Conservation (phyloP, 2,888 invertebrate genomes). For the Zaprionus bogoriensis region DNA sequence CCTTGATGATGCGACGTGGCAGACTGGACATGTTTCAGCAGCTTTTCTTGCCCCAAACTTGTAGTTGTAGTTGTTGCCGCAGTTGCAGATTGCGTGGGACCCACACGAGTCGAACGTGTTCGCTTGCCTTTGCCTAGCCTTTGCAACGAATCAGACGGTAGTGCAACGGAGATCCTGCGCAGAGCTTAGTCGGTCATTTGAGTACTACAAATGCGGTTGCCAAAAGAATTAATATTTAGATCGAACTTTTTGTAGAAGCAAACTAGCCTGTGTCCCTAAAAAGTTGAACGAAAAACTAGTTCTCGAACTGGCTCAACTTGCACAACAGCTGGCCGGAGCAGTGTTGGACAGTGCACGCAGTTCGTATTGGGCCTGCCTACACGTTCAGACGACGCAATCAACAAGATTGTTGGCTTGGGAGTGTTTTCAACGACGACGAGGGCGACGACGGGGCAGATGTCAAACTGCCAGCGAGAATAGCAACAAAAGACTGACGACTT, state of each 20-base stretch:
- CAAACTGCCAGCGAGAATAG: slow-evolving; percentile 39
- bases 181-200: background rate
- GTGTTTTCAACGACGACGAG: slow-evolving; percentile 14
- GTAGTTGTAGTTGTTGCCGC: slow-evolving; percentile 17
- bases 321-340: slow-evolving; percentile 39
- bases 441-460: slow-evolving; percentile 13
- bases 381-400: slow-evolving; percentile 23
- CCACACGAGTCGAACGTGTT: background rate
- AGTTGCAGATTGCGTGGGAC: slow-evolving; percentile 4
- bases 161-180: slow-evolving; percentile 4
- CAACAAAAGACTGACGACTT: slow-evolving; percentile 37
- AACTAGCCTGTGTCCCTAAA: slow-evolving; percentile 50
- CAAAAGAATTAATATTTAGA: slow-evolving; percentile 5
- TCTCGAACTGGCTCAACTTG: slow-evolving; percentile 21
- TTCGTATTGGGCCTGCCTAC: background rate
- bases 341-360: slow-evolving; percentile 34
- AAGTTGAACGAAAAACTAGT: slow-evolving; percentile 39
- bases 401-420: slow-evolving; percentile 18
- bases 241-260: slow-evolving; percentile 35
- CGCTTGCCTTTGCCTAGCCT: background rate
- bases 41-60: slow-evolving; percentile 3
- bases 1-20: slow-evolving; percentile 91
- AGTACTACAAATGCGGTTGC: background rate
- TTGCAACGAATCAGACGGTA: background rate
- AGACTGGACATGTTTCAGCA: slow-evolving; percentile 84